A percentile compares a stretch with the other conserved stretches of the same genome.
These are phyloP conservation scores for Oryzias woworae DNA, from an alignment of 2,113 vertebrate species.

Conservation along the genomic window DNA sequence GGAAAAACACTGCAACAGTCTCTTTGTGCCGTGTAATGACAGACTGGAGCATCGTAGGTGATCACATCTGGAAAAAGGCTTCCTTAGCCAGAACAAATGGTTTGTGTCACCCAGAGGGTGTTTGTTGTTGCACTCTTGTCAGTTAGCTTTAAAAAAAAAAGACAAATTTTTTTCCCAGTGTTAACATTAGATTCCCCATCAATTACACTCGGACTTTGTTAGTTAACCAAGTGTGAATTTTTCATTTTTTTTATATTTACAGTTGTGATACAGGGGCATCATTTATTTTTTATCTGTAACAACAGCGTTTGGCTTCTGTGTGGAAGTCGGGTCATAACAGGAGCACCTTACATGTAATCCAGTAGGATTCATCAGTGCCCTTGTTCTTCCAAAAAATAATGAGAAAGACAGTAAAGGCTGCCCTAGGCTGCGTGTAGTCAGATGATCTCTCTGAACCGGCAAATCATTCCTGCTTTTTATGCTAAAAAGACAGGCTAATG, in stretches of 20 bases:
- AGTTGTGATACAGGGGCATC: slow-evolving; percentile 36
- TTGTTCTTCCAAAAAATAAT: slow-evolving; percentile 73
- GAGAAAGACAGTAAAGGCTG: slow-evolving; percentile 63
- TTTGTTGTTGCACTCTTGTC: slow-evolving; percentile 60
- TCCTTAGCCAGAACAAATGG: slow-evolving; percentile 50
- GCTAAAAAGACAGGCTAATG: slow-evolving; percentile 71
- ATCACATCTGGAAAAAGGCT: slow-evolving; percentile 66
- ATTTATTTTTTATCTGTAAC: slow-evolving; percentile 54
- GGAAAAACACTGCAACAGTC: slow-evolving; percentile 39
- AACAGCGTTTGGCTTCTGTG: slow-evolving; percentile 33
- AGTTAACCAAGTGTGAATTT: slow-evolving; percentile 50
- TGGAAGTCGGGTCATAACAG: slow-evolving; percentile 53
- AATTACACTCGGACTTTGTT: slow-evolving; percentile 60
- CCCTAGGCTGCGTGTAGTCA: slow-evolving; percentile 68
- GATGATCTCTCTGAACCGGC: slow-evolving; percentile 78
- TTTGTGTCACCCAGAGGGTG: slow-evolving; percentile 58
- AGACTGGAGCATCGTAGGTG: slow-evolving; percentile 38
- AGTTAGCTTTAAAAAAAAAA: slow-evolving; percentile 52
- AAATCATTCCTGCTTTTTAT: slow-evolving; percentile 70
- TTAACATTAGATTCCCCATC: slow-evolving; percentile 56
- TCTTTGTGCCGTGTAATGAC: slow-evolving; percentile 46
- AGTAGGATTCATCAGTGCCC: slow-evolving; percentile 69
- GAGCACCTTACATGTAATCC: slow-evolving; percentile 73
- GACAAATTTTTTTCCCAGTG: slow-evolving; percentile 57
- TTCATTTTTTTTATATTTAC: slow-evolving; percentile 31